A percentile compares a stretch with the other conserved stretches of the same genome.
These are phyloP conservation scores for Myathropa florea DNA, from an alignment of 2,888 invertebrate genomes.

Conservation along the genomic window DNA sequence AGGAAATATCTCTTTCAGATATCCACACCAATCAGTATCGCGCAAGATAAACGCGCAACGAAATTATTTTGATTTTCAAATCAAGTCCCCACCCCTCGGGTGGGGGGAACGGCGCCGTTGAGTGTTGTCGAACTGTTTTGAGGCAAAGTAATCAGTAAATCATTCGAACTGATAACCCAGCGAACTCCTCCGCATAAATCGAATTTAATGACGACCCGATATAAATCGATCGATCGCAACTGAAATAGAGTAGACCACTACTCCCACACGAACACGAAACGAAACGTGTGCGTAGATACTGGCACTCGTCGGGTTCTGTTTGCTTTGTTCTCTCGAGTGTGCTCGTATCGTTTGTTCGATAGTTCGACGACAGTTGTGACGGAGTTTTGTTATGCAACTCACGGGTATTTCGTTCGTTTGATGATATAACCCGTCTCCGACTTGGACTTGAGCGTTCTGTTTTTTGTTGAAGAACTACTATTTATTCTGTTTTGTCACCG, in stretches of 20 bases:
- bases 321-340: not conserved
- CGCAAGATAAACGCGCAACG: not conserved
- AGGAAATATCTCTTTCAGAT: constrained; percentile 24
- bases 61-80: not conserved
- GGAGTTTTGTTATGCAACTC: constrained; percentile 51
- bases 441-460: not conserved
- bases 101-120: too few relatives aligned
- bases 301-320: not conserved
- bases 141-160: constrained; percentile 27
- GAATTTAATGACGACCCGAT: constrained; percentile 47
- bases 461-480: not conserved
- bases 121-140: not conserved
- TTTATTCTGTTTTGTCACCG: not conserved
- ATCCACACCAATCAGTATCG: not conserved
- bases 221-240: constrained; percentile 25
- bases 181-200: constrained; percentile 43
- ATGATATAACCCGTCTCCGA: constrained; percentile 47
- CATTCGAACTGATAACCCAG: constrained; percentile 39
- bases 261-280: not conserved
- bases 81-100: not conserved
- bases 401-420: constrained; percentile 15
- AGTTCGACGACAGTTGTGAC: not conserved
- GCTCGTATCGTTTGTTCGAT: not conserved
- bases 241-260: not conserved
- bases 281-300: not conserved